These are phyloP conservation scores for Camponotus floridanus DNA, from an alignment of 1,140 invertebrate genomes.

Conservation along the genomic window DNA sequence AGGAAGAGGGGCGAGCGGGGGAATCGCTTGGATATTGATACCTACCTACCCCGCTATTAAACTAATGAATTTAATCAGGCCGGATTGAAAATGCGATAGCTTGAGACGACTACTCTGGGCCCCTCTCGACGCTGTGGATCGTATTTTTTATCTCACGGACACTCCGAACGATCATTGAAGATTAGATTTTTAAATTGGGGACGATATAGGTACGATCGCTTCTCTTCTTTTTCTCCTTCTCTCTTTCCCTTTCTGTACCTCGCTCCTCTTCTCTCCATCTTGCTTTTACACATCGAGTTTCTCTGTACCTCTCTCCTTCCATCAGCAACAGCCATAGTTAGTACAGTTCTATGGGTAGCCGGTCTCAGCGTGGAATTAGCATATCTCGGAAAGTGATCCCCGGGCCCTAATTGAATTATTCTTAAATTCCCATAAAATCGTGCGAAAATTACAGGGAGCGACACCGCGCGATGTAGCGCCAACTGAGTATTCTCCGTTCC, in stretches of 20 bases:
- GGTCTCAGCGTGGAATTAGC: slow-evolving; percentile 83
- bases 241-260: slow-evolving; percentile 14
- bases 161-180: slow-evolving; percentile 85
- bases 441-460: slow-evolving; percentile 84
- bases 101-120: slow-evolving; percentile 73
- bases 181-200: slow-evolving; percentile 87
- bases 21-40: slow-evolving; percentile 85
- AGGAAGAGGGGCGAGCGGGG: slow-evolving; percentile 51
- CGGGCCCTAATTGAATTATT: slow-evolving; percentile 86
- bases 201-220: slow-evolving; percentile 72
- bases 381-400: slow-evolving; percentile 86
- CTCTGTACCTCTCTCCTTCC: slow-evolving; percentile 28
- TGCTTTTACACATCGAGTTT: slow-evolving; percentile 30
- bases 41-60: slow-evolving; percentile 82
- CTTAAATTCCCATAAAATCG: slow-evolving; percentile 87
- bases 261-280: slow-evolving; percentile 41
- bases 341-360: slow-evolving; percentile 64
- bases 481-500: slow-evolving; percentile 26
- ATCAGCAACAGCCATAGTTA: slow-evolving; percentile 56
- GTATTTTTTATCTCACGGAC: slow-evolving; percentile 74
- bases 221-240: slow-evolving; percentile 49
- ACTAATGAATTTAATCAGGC: slow-evolving; percentile 87
- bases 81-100: slow-evolving; percentile 84
- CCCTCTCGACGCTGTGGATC: slow-evolving; percentile 54
- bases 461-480: slow-evolving; percentile 64